Conservation (phyloP, 2,888 invertebrate species). For the Eulithis testata region DNA sequence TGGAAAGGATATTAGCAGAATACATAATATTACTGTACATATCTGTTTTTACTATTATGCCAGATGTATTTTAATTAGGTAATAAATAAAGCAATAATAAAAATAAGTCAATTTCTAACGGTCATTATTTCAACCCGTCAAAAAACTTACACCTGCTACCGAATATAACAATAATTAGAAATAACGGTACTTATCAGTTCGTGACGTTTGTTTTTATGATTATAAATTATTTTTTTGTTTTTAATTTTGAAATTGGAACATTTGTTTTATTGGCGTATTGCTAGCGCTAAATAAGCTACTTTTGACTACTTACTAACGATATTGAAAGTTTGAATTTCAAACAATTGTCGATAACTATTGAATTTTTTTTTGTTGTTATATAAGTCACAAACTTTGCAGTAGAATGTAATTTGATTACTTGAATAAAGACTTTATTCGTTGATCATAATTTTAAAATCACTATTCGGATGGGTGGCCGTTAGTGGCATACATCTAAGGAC, state of each 20-base stretch:
- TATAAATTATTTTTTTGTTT: conserved; percentile 29
- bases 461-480: no score
- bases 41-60: no score
- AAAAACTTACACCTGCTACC: conserved; percentile 65
- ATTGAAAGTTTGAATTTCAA: not conserved
- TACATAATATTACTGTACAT: no score
- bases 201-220: conserved; percentile 17
- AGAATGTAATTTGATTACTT: no score
- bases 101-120: conserved; percentile 10
- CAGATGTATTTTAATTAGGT: not conserved
- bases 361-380: no score
- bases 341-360: not conserved
- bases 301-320: not conserved
- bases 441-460: no score
- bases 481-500: no score
- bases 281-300: not conserved
- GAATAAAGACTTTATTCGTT: no score
- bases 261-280: conserved; percentile 42
- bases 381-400: no score
- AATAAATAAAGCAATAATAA: not conserved
- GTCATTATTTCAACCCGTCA: conserved; percentile 9
- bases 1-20: no score
- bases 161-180: conserved; percentile 67
- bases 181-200: conserved; percentile 53
- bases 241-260: conserved; percentile 42